Conservation (phyloP, 1,140 invertebrate genomes). For the Magallana angulata region DNA sequence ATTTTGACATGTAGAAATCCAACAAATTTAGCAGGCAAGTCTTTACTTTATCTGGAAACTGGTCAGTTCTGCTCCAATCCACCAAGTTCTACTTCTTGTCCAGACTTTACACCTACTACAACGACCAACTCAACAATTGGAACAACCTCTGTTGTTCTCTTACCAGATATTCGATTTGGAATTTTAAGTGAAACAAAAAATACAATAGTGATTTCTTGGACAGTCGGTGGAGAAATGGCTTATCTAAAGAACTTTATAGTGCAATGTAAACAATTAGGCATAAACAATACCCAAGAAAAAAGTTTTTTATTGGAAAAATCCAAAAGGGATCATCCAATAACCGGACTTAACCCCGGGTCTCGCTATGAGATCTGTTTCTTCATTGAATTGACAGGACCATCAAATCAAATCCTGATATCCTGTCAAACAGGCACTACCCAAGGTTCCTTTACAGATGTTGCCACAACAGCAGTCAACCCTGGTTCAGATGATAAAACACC, state of each 20-base stretch:
- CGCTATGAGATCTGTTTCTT: not conserved
- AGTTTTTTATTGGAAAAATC: conserved; percentile 20
- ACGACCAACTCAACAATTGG: conserved; percentile 55
- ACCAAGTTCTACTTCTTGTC: conserved; percentile 42
- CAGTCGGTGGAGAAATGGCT: not conserved
- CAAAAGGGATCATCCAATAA: conserved; percentile 19
- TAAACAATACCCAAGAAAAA: not conserved
- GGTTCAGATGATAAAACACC: conserved; percentile 41
- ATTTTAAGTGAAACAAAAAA: not conserved
- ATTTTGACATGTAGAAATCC: not conserved
- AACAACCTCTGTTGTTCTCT: conserved; percentile 50
- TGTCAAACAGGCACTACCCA: conserved; percentile 43
- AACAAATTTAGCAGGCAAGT: not conserved
- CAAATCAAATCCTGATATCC: not conserved
- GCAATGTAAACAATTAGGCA: not conserved
- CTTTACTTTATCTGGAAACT: not conserved
- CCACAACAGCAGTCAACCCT: not conserved
- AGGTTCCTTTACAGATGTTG: not conserved
- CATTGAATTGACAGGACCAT: not conserved
- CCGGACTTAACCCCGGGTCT: conserved; percentile 5
- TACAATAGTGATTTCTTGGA: conserved; percentile 38
- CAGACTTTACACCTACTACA: conserved; percentile 43
- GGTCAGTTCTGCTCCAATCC: conserved; percentile 41
- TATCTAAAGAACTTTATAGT: conserved; percentile 30
- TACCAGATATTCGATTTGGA: not conserved